Conservation (phyloP, 2,113 vertebrate genomes). For the Empidonax traillii region DNA sequence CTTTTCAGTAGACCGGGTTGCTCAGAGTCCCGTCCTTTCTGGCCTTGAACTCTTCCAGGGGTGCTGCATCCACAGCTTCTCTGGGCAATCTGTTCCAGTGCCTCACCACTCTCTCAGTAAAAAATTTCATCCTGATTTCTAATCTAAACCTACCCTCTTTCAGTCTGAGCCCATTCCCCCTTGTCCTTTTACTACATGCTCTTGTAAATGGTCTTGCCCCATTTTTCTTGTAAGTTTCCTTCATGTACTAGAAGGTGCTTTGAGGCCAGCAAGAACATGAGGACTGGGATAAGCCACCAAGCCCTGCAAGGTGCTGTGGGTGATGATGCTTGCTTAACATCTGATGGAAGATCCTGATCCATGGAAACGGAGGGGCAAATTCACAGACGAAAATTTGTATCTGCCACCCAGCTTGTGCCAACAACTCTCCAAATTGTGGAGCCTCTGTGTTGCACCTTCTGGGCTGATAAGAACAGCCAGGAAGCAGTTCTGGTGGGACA, state of each 20-base stretch:
- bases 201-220: background rate
- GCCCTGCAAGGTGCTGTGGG: accelerated
- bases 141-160: background rate
- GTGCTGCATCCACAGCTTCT: background rate
- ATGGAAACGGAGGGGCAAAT: background rate
- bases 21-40: background rate
- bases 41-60: background rate
- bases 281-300: background rate
- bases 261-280: background rate
- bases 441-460: background rate
- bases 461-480: background rate
- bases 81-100: background rate
- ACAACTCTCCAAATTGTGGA: accelerated
- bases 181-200: background rate
- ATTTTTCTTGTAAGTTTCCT: background rate
- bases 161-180: background rate
- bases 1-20: accelerated
- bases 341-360: background rate
- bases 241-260: background rate
- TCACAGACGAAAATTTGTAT: accelerated
- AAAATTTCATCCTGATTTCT: background rate
- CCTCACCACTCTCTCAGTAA: background rate
- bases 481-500: background rate
- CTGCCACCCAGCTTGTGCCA: accelerated
- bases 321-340: background rate